Conservation (phyloP, 2,113 vertebrate genomes). For the Neotragus pygmaeus region DNA sequence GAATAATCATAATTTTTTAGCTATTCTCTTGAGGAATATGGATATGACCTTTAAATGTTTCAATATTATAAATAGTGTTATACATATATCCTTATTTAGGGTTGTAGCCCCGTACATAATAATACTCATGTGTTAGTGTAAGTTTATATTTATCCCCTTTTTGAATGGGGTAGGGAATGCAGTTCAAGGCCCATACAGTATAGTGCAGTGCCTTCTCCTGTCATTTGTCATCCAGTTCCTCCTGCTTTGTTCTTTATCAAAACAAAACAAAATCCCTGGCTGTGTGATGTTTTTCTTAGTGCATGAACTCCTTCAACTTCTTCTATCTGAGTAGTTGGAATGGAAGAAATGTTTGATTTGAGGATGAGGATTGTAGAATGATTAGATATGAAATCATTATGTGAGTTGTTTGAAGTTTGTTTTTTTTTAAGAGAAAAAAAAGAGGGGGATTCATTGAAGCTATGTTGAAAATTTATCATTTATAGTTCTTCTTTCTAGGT, state of each 20-base stretch:
- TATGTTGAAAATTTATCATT: background rate
- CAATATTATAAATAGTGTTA: background rate
- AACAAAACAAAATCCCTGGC: background rate
- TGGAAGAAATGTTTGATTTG: background rate
- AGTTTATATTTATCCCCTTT: background rate
- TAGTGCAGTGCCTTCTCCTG: background rate
- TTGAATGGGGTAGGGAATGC: background rate
- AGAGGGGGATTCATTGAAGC: background rate
- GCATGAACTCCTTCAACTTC: background rate
- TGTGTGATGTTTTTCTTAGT: background rate
- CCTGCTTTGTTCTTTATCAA: background rate
- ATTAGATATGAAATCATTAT: background rate
- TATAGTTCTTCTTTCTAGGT: constrained; percentile 77
- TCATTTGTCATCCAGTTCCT: background rate
- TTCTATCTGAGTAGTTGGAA: background rate
- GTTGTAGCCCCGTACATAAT: background rate
- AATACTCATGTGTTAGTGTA: background rate
- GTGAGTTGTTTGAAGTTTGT: background rate
- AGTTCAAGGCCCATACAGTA: too few relatives aligned
- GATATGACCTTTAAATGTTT: background rate
- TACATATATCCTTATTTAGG: background rate
- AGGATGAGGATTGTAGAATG: background rate
- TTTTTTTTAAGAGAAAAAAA: background rate
- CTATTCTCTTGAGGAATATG: background rate
- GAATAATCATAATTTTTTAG: background rate